Conservation (phyloP, 2,113 vertebrate species). For the Tautogolabrus adspersus region DNA sequence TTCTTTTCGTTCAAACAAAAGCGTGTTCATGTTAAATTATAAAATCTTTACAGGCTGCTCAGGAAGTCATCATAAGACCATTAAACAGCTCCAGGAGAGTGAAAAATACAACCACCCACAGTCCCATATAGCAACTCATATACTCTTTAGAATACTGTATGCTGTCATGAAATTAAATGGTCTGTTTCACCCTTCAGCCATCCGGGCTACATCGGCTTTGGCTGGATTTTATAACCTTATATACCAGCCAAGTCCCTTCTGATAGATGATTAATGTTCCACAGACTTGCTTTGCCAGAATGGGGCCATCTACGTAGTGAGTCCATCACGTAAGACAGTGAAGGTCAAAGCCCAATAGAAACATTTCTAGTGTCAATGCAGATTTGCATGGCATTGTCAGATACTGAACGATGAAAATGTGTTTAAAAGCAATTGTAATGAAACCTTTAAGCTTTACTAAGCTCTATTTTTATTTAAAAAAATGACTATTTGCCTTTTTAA, state of each 20-base stretch:
- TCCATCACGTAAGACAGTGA: conserved; percentile 69
- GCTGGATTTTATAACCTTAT: conserved; percentile 49
- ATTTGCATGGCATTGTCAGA: background rate
- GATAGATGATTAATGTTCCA: conserved; percentile 68
- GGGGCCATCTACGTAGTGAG: conserved; percentile 53
- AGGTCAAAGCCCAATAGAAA: conserved; percentile 58
- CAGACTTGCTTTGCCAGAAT: conserved; percentile 56
- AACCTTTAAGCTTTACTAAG: background rate
- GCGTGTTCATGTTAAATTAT: conserved; percentile 18
- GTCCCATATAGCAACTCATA: background rate
- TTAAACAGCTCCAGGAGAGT: conserved; percentile 24
- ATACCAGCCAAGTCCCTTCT: conserved; percentile 58
- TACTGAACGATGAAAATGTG: background rate
- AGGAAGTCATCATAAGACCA: conserved; percentile 9
- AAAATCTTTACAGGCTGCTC: conserved; percentile 17
- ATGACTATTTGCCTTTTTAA: background rate
- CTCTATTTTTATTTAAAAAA: background rate
- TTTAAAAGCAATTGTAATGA: background rate
- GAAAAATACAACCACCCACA: background rate
- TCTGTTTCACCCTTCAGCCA: conserved; percentile 38
- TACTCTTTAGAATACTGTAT: conserved; percentile 1
- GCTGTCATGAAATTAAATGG: conserved; percentile 22
- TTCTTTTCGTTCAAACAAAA: background rate
- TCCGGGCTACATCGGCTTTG: conserved; percentile 23
- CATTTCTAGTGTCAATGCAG: conserved; percentile 8